Evolutionary conservation across 2,797 vertebrate species (phyloP).

Genomic region (Enteromius argenteus): DNA sequence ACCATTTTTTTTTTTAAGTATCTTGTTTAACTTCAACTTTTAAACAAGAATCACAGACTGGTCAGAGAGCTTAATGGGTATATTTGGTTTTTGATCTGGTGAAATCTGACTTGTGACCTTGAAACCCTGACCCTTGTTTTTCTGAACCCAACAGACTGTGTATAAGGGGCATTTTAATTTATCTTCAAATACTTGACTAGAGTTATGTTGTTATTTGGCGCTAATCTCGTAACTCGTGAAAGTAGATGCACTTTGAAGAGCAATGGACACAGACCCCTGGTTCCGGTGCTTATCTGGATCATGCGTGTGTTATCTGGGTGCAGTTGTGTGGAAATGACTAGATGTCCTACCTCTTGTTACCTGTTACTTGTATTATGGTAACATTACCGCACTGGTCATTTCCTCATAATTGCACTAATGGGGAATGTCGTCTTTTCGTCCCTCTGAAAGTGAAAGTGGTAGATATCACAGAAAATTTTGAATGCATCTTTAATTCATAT

Average conservation of each 20-base stretch:
- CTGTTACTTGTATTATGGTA: constrained; percentile 84
- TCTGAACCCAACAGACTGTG: constrained; percentile 80
- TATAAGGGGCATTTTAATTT: constrained; percentile 80
- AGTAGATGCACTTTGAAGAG: constrained; percentile 83
- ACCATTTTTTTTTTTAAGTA: constrained; percentile 40
- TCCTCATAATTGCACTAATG: constrained; percentile 79
- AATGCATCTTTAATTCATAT: constrained; percentile 21
- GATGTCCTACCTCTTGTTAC: constrained; percentile 88
- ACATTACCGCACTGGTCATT: constrained; percentile 84
- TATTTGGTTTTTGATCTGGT: constrained; percentile 42
- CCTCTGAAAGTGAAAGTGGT: constrained; percentile 30
- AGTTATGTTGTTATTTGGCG: constrained; percentile 79
- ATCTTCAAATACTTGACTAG: constrained; percentile 80
- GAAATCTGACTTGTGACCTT: constrained; percentile 55
- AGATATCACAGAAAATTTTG: constrained; percentile 27
- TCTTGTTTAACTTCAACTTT: constrained; percentile 74
- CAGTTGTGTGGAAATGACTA: constrained; percentile 84
- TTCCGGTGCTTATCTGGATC: constrained; percentile 63
- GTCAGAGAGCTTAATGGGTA: constrained; percentile 63
- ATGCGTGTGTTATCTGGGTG: constrained; percentile 64
- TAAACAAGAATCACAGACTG: constrained; percentile 69
- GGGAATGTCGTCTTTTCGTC: constrained; percentile 35
- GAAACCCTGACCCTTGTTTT: constrained; percentile 6
- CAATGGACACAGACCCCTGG: constrained; percentile 64
- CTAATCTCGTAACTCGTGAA: constrained; percentile 80